These are phyloP conservation scores for Cricetomys ansorgei DNA, from an alignment of 2,113 vertebrate species.

Conservation along the genomic window DNA sequence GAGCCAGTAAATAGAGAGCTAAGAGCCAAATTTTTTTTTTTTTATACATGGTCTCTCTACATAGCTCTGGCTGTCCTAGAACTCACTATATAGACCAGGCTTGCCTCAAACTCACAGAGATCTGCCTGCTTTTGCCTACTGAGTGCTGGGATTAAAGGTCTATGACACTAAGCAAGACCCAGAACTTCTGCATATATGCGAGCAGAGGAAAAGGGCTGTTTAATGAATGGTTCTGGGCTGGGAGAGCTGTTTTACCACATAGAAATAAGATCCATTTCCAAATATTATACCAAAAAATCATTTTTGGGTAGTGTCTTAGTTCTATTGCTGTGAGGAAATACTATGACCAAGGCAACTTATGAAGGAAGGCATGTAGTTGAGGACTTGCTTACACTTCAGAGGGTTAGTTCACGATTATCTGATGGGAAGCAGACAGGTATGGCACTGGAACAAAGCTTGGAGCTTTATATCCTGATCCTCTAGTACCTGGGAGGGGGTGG, in stretches of 20 bases:
- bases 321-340: background rate
- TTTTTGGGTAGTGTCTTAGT: background rate
- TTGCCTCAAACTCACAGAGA: background rate
- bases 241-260: background rate
- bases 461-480: background rate
- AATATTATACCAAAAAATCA: background rate
- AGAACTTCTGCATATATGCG: background rate
- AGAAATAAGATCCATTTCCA: background rate
- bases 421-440: background rate
- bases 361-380: background rate
- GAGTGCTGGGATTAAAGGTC: background rate
- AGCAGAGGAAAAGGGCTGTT: background rate
- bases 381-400: background rate
- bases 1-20: background rate
- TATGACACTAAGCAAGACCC: too few species aligned
- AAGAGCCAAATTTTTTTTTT: background rate
- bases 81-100: background rate
- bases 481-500: background rate
- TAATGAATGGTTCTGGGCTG: background rate
- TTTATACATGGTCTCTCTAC: background rate
- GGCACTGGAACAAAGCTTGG: background rate
- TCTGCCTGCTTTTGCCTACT: background rate
- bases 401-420: background rate
- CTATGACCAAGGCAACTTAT: background rate
- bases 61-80: background rate